Base-by-base conservation (phyloP, 2,888 invertebrate genomes). In the Stratiomys singularior region DNA sequence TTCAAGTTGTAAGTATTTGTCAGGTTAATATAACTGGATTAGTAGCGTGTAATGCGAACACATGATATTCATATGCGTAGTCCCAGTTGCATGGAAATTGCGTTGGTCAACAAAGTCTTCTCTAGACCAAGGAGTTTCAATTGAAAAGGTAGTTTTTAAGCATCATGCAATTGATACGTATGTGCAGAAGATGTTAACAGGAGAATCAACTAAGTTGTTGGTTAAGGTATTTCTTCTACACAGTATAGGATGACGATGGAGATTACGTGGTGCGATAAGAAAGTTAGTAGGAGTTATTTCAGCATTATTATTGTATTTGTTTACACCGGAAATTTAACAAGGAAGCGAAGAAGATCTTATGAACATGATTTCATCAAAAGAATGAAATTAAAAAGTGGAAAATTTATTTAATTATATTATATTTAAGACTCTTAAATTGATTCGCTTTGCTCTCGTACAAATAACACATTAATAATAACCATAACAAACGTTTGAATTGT, bases 11-110 rank as follows among this genome's bases (percentile, higher is more conserved):
- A 9, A 37, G 37, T 18, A 60, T 25, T 23, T 60, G 25, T 60
- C 58, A 25, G 9, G 23, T 60, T 60, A 60, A 60, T 60, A 60
- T 21, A 60, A 60, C 58, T 21, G 58, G 58, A 60, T 60, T 60
- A 60, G 58, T 25, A 13, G 25, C 58, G 11, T 60, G 58, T 23
- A 23, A 9, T 25, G 58, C 23, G 58, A 25, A 60, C 7, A 23
- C 58, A 25, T 25, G 58, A 25, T 25, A 60, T 4, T 23, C 23
- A 60, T 60, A 23, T 23, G 4, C 52, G 13, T 44, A 52, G 15
- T 4, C 3, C 25, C 9, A 21, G 58, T 60, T 60, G 23, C 58
- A 60, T 60, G 37, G 37, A 52, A 13, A 18, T 60, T 60, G 58
- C 23, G 23, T 5, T 60, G 23, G 25, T 25, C 58, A 60, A 18